Conservation (phyloP, 2,113 vertebrate genomes). For the Acrocephalus arundinaceus region DNA sequence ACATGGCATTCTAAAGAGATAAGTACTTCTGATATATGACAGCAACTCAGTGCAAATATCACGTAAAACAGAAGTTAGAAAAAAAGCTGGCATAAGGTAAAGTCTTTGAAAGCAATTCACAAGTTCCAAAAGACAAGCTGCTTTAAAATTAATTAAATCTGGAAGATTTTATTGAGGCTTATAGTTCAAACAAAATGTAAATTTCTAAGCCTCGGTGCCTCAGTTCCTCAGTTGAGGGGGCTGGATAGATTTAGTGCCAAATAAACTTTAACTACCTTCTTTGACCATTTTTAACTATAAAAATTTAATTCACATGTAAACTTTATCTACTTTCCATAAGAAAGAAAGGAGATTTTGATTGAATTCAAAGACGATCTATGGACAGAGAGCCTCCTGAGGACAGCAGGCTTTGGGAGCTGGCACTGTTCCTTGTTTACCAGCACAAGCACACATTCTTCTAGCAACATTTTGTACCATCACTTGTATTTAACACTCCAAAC, state of each 20-base stretch:
- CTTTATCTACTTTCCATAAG: background rate
- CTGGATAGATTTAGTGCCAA: background rate
- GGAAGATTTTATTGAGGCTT: background rate
- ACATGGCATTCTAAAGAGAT: constrained; percentile 46
- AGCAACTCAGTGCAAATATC: constrained; percentile 17
- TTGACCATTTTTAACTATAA: background rate
- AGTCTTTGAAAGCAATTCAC: background rate
- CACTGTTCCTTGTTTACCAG: background rate
- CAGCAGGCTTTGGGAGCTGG: background rate
- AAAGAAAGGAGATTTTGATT: background rate
- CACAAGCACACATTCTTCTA: background rate
- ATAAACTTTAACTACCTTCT: background rate
- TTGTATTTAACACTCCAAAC: background rate
- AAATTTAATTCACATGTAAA: background rate
- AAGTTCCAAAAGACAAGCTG: background rate
- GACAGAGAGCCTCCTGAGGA: background rate
- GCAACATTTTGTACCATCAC: background rate
- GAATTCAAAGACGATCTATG: background rate
- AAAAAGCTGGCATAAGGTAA: background rate
- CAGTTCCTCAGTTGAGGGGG: background rate
- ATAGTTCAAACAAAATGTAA: background rate
- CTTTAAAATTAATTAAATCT: background rate
- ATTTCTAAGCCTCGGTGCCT: background rate
- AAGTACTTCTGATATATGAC: constrained; percentile 48
- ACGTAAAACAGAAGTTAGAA: background rate